phyloP scores from a whole-genome alignment of 2,113 vertebrate genomes.

The Lagopus leucura region DNA sequence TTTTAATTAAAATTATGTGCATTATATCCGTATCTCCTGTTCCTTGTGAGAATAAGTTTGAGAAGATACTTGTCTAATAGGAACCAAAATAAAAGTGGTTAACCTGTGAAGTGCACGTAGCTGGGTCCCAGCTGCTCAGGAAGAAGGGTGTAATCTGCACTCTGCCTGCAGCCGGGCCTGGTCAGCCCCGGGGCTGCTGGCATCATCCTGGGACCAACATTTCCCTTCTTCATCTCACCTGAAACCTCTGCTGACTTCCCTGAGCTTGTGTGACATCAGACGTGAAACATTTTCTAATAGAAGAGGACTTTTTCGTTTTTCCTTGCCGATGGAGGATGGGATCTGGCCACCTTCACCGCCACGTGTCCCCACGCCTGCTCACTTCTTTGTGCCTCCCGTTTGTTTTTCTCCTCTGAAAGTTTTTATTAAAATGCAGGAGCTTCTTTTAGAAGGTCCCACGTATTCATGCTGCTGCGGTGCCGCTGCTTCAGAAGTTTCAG shows the following conservation, averaged over 20 bases:
- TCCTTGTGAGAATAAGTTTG: conserved; percentile 2
- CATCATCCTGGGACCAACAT: background rate
- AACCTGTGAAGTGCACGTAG: background rate
- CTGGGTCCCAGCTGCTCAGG: background rate
- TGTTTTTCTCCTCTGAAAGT: background rate
- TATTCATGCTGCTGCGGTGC: background rate
- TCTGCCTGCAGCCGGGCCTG: background rate
- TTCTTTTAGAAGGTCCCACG: background rate
- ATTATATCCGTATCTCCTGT: background rate
- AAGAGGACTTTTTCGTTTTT: background rate
- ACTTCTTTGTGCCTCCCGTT: background rate
- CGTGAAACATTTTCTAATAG: background rate
- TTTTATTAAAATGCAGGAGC: conserved; percentile 2
- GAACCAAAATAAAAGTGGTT: background rate
- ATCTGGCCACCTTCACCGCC: background rate
- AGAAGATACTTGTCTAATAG: conserved; percentile 17
- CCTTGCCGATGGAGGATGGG: background rate
- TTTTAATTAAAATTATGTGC: conserved; percentile 29
- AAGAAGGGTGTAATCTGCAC: background rate
- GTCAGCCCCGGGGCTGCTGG: accelerated
- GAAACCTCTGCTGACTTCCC: background rate
- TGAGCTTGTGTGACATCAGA: background rate
- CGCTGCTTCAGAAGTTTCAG: conserved; percentile 26
- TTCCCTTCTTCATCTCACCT: background rate
- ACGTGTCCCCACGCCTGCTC: background rate